A percentile compares a stretch with the other conserved stretches of the same genome.
Conservation (phyloP, 2,888 invertebrate species). For the Sceliomorpha sp. region DNA sequence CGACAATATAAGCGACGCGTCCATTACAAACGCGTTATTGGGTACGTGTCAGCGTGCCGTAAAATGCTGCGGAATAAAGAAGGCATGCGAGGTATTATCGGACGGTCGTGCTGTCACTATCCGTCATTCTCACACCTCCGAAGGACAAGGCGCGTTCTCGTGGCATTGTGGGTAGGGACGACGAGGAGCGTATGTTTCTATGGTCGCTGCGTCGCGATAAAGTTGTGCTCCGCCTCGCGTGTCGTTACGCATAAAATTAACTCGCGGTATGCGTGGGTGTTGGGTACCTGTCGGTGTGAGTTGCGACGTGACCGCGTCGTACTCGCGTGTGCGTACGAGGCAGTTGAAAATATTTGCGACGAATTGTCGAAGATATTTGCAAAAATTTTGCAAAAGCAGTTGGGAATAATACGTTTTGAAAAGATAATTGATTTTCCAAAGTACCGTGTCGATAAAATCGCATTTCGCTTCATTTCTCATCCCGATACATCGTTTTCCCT, state of each 20-base stretch:
- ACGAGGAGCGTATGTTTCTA: constrained; percentile 43
- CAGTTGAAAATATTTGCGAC: no score
- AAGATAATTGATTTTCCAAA: no score
- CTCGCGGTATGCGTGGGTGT: constrained; percentile 33
- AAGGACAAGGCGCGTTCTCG: constrained; percentile 57
- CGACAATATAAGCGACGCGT: constrained; percentile 48
- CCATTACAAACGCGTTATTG: constrained; percentile 52
- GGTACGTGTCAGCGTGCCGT: constrained; percentile 54
- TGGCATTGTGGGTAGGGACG: constrained; percentile 47
- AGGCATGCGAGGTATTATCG: constrained; percentile 55
- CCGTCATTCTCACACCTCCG: constrained; percentile 71
- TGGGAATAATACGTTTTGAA: no score
- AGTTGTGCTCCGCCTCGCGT: constrained; percentile 47
- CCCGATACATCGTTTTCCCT: no score
- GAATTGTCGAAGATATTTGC: no score
- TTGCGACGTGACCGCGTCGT: no score
- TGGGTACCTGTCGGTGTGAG: no score
- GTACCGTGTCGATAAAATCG: no score
- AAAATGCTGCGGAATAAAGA: constrained; percentile 54
- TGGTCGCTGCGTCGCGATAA: constrained; percentile 45
- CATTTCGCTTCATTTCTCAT: no score
- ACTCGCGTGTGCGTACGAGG: no score
- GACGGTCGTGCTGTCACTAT: constrained; percentile 59
- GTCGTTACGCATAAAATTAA: constrained; percentile 58
- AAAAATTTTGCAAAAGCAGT: no score